Base-by-base conservation (phyloP, 2,888 invertebrate species). In the Brachyptera risi region DNA sequence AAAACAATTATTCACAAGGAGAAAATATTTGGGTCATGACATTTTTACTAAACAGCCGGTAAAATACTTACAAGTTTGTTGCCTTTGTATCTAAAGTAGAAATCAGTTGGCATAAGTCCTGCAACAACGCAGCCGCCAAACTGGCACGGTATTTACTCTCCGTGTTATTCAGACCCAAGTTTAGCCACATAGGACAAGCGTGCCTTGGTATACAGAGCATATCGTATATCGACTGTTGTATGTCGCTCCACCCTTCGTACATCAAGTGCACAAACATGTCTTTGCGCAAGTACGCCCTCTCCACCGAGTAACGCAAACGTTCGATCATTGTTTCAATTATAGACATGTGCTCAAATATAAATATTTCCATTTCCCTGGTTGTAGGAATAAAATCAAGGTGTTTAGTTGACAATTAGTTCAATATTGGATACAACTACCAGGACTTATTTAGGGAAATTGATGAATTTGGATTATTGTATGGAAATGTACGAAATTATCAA, bases 41-140 rank as follows among this genome's bases (percentile, higher is more conserved):
- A n/a, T n/a, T n/a, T n/a, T n/a, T n/a, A n/a, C n/a, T n/a, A n/a
- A n/a, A n/a, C n/a, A n/a, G n/a, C n/a, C n/a, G n/a, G n/a, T n/a
- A n/a, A 35, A n/a, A 15, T 70, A 83, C 90, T 87, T 78, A 94
- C 94, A 94, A 94, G 75, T 93, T 92, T 7, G 91, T 92, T 67
- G 85, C 84, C 75, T 94, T 94, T 26, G 89, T 90, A 71, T 95
- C 94, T 35, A 86, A 82, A 49, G 81, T 78, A 40, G 87, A 79
- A 13, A 91, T 74, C 23, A 90, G 78, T 49, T 84, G 80, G 69
- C 88, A 88, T 65, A 91, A 58, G 47, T 69, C 68, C 19, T 64
- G 61, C 38, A 69, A 57, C 40, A 69, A 68, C 35, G 58, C 57
- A 9, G 60, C 35, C 11, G 61, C 40, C 7, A 65, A 51, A 19